Evolutionary conservation across 2,113 vertebrate species (phyloP).

Genomic region (Gopherus evgoodei): DNA sequence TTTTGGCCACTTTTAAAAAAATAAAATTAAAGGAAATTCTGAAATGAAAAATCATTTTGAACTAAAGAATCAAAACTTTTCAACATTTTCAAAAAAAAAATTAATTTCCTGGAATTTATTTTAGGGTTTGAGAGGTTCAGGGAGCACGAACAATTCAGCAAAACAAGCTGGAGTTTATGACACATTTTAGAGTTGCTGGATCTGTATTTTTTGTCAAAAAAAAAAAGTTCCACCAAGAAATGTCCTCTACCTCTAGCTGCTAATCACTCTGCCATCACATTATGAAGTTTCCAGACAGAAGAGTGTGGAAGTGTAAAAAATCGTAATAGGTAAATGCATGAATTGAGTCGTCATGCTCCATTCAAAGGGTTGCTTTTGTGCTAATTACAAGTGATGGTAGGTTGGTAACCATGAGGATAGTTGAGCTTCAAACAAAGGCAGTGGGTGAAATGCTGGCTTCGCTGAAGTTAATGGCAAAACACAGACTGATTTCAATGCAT

Average conservation of each 20-base stretch:
- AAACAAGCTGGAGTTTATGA: background rate
- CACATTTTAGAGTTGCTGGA: background rate
- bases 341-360: background rate
- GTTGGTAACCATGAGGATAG: background rate
- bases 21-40: background rate
- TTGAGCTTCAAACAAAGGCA: background rate
- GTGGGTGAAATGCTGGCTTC: background rate
- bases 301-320: background rate
- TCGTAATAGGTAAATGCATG: constrained; percentile 15
- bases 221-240: background rate
- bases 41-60: background rate
- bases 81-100: background rate
- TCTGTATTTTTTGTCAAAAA: background rate
- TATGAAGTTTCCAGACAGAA: background rate
- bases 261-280: background rate
- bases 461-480: background rate
- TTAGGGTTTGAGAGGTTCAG: background rate
- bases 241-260: background rate
- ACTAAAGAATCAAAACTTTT: background rate
- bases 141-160: background rate
- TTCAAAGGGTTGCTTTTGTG: background rate
- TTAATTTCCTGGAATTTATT: background rate
- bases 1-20: background rate
- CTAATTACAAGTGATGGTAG: constrained; percentile 39
- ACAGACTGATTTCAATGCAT: background rate